Evolutionary conservation across 2,797 vertebrate genomes (phyloP).

Genomic region (Discoglossus pictus): DNA sequence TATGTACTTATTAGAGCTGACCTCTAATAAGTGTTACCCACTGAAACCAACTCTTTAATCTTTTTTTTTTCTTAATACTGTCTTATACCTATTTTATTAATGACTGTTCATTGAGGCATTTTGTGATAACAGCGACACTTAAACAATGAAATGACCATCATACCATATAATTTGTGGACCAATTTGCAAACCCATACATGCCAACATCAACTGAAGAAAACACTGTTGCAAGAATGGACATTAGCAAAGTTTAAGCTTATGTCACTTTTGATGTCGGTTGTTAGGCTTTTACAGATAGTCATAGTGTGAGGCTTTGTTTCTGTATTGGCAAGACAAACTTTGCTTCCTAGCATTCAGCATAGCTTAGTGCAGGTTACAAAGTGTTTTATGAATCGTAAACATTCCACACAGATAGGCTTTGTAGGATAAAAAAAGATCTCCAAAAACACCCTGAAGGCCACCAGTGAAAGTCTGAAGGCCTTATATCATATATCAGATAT

Average conservation of each 20-base stretch:
- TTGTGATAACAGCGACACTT: no score
- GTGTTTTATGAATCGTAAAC: conserved; percentile 51
- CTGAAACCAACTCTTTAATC: no score
- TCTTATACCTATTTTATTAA: no score
- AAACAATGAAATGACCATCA: no score
- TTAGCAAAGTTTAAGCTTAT: not conserved
- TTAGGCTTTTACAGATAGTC: no score
- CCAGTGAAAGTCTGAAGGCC: conserved; percentile 32
- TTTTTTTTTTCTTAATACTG: no score
- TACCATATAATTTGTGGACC: no score
- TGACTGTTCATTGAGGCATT: no score
- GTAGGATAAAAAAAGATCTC: conserved; percentile 7
- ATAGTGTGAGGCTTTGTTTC: conserved; percentile 32
- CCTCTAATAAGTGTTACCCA: no score
- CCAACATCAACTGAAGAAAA: no score
- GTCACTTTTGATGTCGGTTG: not conserved
- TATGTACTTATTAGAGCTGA: no score
- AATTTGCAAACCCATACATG: no score
- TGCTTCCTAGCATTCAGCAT: conserved; percentile 44
- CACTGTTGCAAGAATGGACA: not conserved
- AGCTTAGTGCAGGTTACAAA: conserved; percentile 66
- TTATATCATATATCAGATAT: not conserved
- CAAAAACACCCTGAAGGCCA: conserved; percentile 32
- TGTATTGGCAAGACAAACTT: conserved; percentile 27
- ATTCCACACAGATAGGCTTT: conserved; percentile 19